A percentile compares a stretch with the other conserved stretches of the same genome.
phyloP scores from a whole-genome alignment of 2,113 vertebrate genomes.

The Agapornis roseicollis region DNA sequence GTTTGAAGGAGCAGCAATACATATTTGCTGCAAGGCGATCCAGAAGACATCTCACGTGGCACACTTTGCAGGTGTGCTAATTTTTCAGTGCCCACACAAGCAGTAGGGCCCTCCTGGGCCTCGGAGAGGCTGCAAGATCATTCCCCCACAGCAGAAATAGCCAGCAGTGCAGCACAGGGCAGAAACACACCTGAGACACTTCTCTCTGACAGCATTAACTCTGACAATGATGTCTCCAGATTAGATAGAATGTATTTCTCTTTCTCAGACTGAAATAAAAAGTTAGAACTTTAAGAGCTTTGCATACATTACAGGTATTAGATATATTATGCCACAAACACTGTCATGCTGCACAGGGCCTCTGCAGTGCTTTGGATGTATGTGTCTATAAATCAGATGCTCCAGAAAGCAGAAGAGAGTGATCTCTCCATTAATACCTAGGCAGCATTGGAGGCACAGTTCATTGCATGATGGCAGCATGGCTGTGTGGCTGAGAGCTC shows the following conservation, averaged over 20 bases:
- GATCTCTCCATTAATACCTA: not conserved
- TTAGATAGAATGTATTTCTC: not conserved
- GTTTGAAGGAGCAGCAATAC: not conserved
- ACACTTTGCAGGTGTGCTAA: not conserved
- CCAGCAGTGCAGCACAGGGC: not conserved
- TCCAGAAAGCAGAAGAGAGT: not conserved
- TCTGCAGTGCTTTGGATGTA: not conserved
- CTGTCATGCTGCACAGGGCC: not conserved
- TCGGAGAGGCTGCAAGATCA: not conserved
- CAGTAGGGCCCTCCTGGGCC: not conserved
- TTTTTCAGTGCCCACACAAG: not conserved
- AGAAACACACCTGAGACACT: not conserved
- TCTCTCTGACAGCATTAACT: not conserved
- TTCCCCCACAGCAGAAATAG: not conserved
- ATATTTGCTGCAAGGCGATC: not conserved
- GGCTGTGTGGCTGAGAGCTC: not conserved
- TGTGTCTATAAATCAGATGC: not conserved
- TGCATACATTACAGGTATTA: slow-evolving; percentile 1
- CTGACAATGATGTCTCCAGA: not conserved
- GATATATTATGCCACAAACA: not conserved
- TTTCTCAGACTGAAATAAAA: slow-evolving; percentile 18
- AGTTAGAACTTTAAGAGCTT: slow-evolving; percentile 24
- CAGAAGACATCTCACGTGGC: not conserved
- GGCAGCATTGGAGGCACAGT: accelerated
- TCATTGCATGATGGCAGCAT: accelerated